Evolutionary conservation across 2,888 invertebrate genomes (phyloP), one percentile per base, ranked within the genome.

Genomic region (Physocephala rufipes): DNA sequence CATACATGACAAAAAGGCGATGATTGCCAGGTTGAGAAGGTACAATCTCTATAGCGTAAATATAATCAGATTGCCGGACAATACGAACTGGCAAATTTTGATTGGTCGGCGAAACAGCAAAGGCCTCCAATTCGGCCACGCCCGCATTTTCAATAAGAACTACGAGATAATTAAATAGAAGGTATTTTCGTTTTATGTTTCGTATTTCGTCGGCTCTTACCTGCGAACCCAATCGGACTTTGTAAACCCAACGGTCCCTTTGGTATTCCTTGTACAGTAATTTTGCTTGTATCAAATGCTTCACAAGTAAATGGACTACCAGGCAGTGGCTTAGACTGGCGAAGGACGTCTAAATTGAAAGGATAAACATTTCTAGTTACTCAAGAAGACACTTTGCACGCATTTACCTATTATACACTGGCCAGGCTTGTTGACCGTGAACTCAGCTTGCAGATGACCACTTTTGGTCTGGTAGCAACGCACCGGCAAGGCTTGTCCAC

Each of bases 381-480:
- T 55, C 24, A 21, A 1, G 16, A 24, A 12, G 4, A 4, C 16
- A 3, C 5, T 4, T 13, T 49, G 49, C 1, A 28, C 13, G 0
- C 36, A 80, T 84, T 85, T 78, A 92, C 92, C 90, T 78, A 90
- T 89, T 61, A 90, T 88, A 78, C 90, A 90, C 76, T 91, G 89
- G 62, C 92, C 92, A 28, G 93, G 90, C 80, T 92, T 92, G 72
- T 92, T 91, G 43, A 95, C 92, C 19, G 93, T 93, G 86, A 94
- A 99, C 86, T 99, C 99, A 0, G 98, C 98, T 83, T 96, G 92
- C 70, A 97, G 88, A 81, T 96, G 93, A 1, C 98, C 98, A 74
- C 97, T 96, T 81, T 97, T 95, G 74, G 98, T 98, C 83, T 96
- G 96, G 85, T 97, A 97, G 82, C 99, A 97, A 71, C 96, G 85